These are phyloP conservation scores for Leptobrachium leishanense DNA, from an alignment of 2,113 vertebrate species.

Conservation along the genomic window DNA sequence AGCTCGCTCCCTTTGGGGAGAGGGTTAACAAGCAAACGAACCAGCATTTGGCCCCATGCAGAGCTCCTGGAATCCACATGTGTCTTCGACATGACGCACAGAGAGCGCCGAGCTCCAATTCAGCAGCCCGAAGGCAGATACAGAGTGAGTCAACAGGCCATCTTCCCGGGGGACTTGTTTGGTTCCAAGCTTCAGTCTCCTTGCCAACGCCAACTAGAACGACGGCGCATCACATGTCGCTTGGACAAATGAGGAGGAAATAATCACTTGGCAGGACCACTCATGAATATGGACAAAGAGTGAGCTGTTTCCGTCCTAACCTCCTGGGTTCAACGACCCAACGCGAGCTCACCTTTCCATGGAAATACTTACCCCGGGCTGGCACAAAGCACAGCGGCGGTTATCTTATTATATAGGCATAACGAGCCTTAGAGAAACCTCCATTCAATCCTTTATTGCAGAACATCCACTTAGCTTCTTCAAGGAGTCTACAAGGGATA, in stretches of 20 bases:
- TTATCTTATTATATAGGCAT: background rate
- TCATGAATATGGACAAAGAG: conserved; percentile 1
- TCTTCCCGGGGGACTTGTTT: conserved; percentile 44
- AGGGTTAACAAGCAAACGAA: conserved; percentile 39
- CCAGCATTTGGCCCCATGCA: conserved; percentile 13
- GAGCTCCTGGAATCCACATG: conserved; percentile 48
- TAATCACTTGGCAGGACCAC: conserved; percentile 34
- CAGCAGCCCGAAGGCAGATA: conserved; percentile 38
- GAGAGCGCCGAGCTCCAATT: conserved; percentile 33
- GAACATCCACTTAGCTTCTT: no score
- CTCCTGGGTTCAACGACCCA: conserved; percentile 14
- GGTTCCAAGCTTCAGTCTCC: conserved; percentile 37
- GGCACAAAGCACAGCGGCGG: conserved; percentile 2
- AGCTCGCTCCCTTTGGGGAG: conserved; percentile 32
- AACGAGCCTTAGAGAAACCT: background rate
- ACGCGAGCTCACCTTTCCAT: conserved; percentile 28
- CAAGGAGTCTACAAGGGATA: no score
- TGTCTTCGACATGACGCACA: conserved; percentile 29
- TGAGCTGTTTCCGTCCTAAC: background rate
- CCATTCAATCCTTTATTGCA: no score
- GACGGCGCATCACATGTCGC: conserved; percentile 30
- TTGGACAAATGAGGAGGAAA: conserved; percentile 42
- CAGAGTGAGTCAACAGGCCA: conserved; percentile 31
- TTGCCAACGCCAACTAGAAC: conserved; percentile 45
- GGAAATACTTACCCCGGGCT: conserved; percentile 25